Evolutionary conservation across 2,888 invertebrate genomes (phyloP), one percentile per base, ranked within the genome.

Genomic region (Mechanitis messenoides): DNA sequence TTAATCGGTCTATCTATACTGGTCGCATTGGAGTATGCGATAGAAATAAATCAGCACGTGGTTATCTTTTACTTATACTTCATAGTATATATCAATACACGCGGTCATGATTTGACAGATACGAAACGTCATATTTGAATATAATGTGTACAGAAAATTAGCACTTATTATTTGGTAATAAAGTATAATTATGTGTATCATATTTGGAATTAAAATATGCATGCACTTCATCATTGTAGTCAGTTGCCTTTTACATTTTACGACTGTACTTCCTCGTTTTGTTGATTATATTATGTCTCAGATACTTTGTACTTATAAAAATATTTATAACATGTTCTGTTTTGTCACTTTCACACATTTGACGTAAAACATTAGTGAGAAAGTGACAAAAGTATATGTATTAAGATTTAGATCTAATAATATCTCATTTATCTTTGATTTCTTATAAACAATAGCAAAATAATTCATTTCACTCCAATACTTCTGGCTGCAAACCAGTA

Each of bases 121-220:
- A 53, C 42, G 42, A 42, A 59, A 54, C 35, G 53, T 31, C 59
- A 42, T 42, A 59, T 54, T 50, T 28, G 31, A 9, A 31, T 50
- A 11, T 31, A 31, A 3, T n/a, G 5, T 31, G 6, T n/a, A n/a
- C 11, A n/a, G 33, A 9, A 53, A 45, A 53, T 53, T 60, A 33
- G 12, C 20, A 53, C 56, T 56, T 56, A 56, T 45, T 20, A 2
- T 5, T 35, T 12, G 35, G 0, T 50, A 6, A 50, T 50, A 28
- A 31, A 31, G 31, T 31, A 31, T 31, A 50, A 7, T 1, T 50
- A 31, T 50, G 9, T n/a, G 5, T 31, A 50, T 72, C 72, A 65
- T 73, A 77, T 79, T 79, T 70, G 62, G 69, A 76, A 81, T 83
- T 81, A 78, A 81, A 84, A 83, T 84, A 80, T 80, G 79, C 76